Evolutionary conservation across 2,797 vertebrate species (phyloP), one percentile per base, ranked within the genome.

Genomic region (Channa striata): DNA sequence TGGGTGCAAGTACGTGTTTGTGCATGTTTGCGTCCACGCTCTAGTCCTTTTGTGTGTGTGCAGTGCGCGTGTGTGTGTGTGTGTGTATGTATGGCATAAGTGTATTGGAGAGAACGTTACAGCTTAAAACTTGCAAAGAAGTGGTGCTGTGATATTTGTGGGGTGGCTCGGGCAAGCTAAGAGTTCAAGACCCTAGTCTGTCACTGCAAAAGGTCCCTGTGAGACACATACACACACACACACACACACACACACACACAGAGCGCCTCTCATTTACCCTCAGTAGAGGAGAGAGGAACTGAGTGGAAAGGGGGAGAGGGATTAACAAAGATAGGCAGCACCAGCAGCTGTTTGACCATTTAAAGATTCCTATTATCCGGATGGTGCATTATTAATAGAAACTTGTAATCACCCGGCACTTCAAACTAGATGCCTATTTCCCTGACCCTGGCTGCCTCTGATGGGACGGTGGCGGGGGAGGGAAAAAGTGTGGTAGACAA

Each of bases 131-230:
- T 86, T 91, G 84, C 85, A 88, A 87, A 91, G 87, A 86, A 87
- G 90, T 81, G 52, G 39, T 58, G 34, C 25, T 61, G 62, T 68
- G 68, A 87, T 82, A 77, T 85, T 74, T 74, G 71, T 51, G 19
- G 71, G 78, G 74, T 78, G 64, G 78, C 62, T 74, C 40, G 53
- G 69, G 59, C 66, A 72, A 81, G 80, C 73, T 56, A 62, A 63
- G 58, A 68, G 90, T 84, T 88, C 89, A 81, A 53, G 86, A 93
- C 92, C 89, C 71, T 46, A 47, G 83, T 85, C 74, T 89, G 87
- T 83, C 78, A 68, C 63, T 48, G 75, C 68, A 51, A 72, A 82
- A 92, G 83, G 87, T 91, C 89, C 53, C 65, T 54, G 40, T 40
- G 78, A 69, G n/a, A n/a, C n/a, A n/a, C 61, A 53, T 66, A 77